phyloP scores from a whole-genome alignment of 2,797 vertebrate species.

The Orestias chungarensis region DNA sequence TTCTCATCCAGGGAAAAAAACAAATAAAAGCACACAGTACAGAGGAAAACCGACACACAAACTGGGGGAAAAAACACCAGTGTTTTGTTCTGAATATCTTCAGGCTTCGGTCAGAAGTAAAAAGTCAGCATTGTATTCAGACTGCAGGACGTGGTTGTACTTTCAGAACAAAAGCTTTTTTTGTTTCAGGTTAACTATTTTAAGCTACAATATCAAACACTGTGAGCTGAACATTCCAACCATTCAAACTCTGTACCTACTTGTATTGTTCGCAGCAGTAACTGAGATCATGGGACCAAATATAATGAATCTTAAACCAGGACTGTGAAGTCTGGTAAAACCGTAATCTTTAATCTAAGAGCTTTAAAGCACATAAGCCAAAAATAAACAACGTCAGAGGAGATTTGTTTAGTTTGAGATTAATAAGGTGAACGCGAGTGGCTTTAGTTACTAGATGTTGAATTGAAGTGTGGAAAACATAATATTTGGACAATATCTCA shows the following conservation, averaged over 20 bases:
- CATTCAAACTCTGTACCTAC: constrained; percentile 21
- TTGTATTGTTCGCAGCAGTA: constrained; percentile 5
- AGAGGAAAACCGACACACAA: constrained; percentile 27
- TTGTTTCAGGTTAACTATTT: constrained; percentile 24
- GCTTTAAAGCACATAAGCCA: constrained; percentile 12
- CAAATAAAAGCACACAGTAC: constrained; percentile 38
- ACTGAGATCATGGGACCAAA: constrained; percentile 40
- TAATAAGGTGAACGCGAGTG: background rate
- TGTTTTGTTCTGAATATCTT: constrained; percentile 25
- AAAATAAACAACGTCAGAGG: constrained; percentile 15
- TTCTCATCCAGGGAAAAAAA: constrained; percentile 47
- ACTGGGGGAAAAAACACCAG: constrained; percentile 19
- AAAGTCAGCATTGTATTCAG: constrained; percentile 11
- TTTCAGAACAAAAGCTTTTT: constrained; percentile 20
- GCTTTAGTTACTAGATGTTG: background rate
- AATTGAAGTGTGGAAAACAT: background rate
- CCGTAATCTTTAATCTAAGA: constrained; percentile 17
- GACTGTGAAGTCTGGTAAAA: constrained; percentile 22
- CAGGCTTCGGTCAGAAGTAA: constrained; percentile 16
- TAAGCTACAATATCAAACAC: constrained; percentile 19
- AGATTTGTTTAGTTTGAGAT: constrained; percentile 9
- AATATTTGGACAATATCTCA: background rate
- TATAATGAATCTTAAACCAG: constrained; percentile 16
- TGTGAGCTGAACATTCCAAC: constrained; percentile 25
- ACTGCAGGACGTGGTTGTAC: background rate